Base-by-base conservation (phyloP, 2,113 vertebrate genomes). In the Paracanthobrama guichenoti region DNA sequence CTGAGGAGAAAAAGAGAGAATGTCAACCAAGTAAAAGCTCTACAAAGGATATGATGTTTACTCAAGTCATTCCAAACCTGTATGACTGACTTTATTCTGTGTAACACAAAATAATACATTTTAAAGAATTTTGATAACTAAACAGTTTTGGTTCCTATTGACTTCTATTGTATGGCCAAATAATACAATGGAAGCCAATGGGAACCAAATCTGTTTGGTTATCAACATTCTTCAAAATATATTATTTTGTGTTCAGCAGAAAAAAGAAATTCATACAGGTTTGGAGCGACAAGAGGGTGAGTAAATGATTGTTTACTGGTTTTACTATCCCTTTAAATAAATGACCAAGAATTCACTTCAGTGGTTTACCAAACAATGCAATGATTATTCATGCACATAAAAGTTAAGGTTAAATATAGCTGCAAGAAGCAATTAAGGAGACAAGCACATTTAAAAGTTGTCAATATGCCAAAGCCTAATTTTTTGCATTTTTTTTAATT, bases 1-100 rank as follows among this genome's bases (percentile, higher is more conserved):
- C 98, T 99, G 50, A 14, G 18, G 28, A 18, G 3, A 79, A 79
- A 73, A 1, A 26, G n/a, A 50, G 1, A 42, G 2, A 20, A 55
- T n/a, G 8, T 48, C 1, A 4, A 12, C 11, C 20, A 44, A 42
- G 20, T 44, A 44, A 71, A 42, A 71, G 64, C 64, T 35, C 28
- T 20, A 35, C 7, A 67, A 67, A 60, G 31, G 4, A 18, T 39
- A 39, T 39, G 39, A 20, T 4, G 66, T 8, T 59, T n/a, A 59
- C 22, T n/a, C 18, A 67, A 20, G 16, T 39, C 8, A 11, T 39
- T 42, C 3, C 9, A 69, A 69, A 22, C 18, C 66, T 11, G 18
- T 39, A 39, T 39, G 28, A 35, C 28, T 35, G 20, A 6, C 1
- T 67, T 67, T 20, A 7, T 67, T 67, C 31, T 69, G 66, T 22